Percentiles rank a stretch among this genome's conserved stretches.
Evolutionary conservation across 2,888 invertebrate species (phyloP).

Genomic region (Eugnorisma glareosa): DNA sequence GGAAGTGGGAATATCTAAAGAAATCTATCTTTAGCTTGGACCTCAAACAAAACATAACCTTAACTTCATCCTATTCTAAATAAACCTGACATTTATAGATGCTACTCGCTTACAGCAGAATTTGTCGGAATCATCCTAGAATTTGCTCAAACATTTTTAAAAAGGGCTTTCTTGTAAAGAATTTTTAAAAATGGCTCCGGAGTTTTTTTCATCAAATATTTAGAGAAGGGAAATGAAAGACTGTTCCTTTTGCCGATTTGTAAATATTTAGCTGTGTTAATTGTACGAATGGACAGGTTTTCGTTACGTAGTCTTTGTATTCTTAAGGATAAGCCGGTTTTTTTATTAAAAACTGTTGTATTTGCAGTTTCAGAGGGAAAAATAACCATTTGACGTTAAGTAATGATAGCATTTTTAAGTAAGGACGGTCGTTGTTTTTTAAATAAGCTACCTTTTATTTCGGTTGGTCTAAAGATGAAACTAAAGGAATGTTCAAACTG

Average conservation of each 20-base stretch:
- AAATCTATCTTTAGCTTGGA: neutral
- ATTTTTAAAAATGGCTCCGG: conserved; percentile 37
- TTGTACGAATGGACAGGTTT: conserved; percentile 50
- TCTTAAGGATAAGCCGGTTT: conserved; percentile 31
- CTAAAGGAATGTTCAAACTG: neutral
- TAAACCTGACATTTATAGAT: conserved; percentile 29
- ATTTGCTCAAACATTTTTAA: conserved; percentile 41
- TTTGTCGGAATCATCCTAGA: conserved; percentile 24
- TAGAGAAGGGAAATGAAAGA: conserved; percentile 63
- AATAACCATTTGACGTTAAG: conserved; percentile 13
- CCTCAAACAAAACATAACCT: neutral
- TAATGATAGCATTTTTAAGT: conserved; percentile 10
- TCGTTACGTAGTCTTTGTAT: conserved; percentile 36
- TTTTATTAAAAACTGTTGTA: conserved; percentile 36
- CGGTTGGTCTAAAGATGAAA: neutral
- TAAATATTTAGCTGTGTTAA: conserved; percentile 62
- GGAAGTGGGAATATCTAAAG: conserved; percentile 3
- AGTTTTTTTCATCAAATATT: conserved; percentile 61
- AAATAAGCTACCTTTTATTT: conserved; percentile 14
- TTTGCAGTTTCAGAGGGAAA: conserved; percentile 20
- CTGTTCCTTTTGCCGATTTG: conserved; percentile 57
- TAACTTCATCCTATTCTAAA: conserved; percentile 1
- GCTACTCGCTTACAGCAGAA: neutral
- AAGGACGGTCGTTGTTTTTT: conserved; percentile 16
- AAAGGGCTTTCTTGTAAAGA: conserved; percentile 34